phyloP scores from a whole-genome alignment of 2,888 invertebrate genomes.

The Trichogramma evanescens region DNA sequence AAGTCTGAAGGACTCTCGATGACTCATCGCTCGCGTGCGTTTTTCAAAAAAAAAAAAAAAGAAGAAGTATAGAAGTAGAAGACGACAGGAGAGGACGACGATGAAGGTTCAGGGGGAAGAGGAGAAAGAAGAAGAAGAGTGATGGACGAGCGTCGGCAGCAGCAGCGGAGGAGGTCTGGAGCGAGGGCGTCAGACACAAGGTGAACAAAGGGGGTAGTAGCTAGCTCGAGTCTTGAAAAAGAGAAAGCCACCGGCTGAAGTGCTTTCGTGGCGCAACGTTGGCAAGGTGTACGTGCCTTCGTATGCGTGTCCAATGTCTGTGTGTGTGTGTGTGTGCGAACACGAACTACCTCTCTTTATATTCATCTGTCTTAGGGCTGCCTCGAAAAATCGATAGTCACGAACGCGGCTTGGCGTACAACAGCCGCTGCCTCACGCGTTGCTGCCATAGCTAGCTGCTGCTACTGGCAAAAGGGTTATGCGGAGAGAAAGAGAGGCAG shows the following conservation, averaged over 20 bases:
- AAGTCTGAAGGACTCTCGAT: constrained; percentile 17
- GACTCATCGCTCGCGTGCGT: constrained; percentile 18
- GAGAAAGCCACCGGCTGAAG: constrained; percentile 29
- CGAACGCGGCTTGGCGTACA: constrained; percentile 38
- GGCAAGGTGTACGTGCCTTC: constrained; percentile 36
- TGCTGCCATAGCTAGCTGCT: too few species aligned
- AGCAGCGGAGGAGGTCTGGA: constrained; percentile 4
- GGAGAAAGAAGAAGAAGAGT: constrained; percentile 1
- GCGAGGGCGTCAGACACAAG: constrained; percentile 13
- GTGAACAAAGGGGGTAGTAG: constrained; percentile 13
- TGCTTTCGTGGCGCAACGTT: constrained; percentile 7
- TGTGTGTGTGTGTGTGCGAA: background rate
- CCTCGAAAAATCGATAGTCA: constrained; percentile 42
- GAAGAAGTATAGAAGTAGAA: background rate
- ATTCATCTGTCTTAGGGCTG: constrained; percentile 35
- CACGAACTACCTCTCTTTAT: constrained; percentile 11
- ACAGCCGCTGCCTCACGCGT: constrained; percentile 28
- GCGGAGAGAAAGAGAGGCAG: constrained; percentile 18
- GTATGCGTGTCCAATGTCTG: constrained; percentile 8
- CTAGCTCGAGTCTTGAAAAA: constrained; percentile 13
- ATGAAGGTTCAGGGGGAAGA: background rate
- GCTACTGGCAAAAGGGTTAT: background rate
- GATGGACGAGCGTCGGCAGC: background rate
- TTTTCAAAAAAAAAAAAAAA: constrained; percentile 21
- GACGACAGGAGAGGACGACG: constrained; percentile 17